Percentiles rank a stretch among this genome's conserved stretches.
These are phyloP conservation scores for Oplegnathus fasciatus DNA, from an alignment of 2,113 vertebrate genomes.

Conservation along the genomic window DNA sequence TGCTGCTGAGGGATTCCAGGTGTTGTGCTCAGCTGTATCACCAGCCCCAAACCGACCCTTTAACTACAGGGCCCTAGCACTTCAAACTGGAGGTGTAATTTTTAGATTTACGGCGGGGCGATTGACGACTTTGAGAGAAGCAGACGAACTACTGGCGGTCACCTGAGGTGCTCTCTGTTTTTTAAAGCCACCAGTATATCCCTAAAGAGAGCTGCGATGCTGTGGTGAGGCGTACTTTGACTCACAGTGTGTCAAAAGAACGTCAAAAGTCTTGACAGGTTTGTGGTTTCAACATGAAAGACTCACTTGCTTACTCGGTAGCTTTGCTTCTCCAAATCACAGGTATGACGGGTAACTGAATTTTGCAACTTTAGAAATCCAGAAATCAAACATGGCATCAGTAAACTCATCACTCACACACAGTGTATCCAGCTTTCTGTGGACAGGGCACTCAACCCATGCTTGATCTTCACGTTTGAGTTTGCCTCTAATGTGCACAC, in stretches of 20 bases:
- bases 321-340: conserved; percentile 7
- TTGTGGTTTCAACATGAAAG: conserved; percentile 7
- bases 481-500: neutral
- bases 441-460: neutral
- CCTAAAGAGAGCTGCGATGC: conserved; percentile 5
- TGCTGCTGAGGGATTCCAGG: conserved; percentile 82
- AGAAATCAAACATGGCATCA: conserved; percentile 13
- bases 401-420: neutral
- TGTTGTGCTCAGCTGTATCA: conserved; percentile 77
- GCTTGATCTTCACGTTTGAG: conserved; percentile 13
- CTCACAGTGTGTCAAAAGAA: neutral
- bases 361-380: neutral
- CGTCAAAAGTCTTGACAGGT: neutral
- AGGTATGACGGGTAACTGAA: neutral
- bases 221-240: conserved; percentile 5
- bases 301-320: neutral
- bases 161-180: conserved; percentile 46
- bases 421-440: neutral
- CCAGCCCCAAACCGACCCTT: conserved; percentile 57
- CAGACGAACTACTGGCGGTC: conserved; percentile 28
- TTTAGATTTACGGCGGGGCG: conserved; percentile 54
- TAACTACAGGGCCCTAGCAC: conserved; percentile 63
- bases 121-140: conserved; percentile 52
- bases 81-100: conserved; percentile 67
- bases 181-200: neutral